Evolutionary conservation across 2,113 vertebrate genomes (phyloP).

Genomic region (Nannospalax galili): DNA sequence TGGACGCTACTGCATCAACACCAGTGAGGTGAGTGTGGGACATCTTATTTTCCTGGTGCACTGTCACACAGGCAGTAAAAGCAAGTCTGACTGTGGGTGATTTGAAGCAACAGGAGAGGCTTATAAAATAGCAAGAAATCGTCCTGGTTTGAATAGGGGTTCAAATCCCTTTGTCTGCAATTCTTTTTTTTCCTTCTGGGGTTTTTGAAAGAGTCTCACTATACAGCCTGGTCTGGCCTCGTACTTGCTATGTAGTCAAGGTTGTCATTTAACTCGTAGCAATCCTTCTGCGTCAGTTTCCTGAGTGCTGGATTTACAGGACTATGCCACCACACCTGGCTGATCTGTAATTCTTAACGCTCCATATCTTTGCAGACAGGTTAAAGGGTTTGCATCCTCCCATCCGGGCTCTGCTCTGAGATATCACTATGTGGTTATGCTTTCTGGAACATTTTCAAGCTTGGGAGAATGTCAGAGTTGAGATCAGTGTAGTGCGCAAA

Average conservation of each 20-base stretch:
- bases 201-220: not conserved
- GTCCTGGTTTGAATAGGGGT: not conserved
- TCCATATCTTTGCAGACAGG: not conserved
- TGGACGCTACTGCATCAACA: rapidly evolving
- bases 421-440: not conserved
- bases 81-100: not conserved
- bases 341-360: not conserved
- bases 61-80: not conserved
- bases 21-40: not conserved
- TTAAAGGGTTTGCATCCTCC: not conserved
- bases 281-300: not conserved
- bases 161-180: not conserved
- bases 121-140: not conserved
- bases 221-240: not conserved
- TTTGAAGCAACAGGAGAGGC: not conserved
- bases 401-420: not conserved
- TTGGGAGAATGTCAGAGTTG: not conserved
- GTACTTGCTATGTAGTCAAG: not conserved
- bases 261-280: not conserved
- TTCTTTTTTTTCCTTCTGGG: not conserved
- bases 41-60: rapidly evolving
- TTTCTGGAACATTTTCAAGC: slow-evolving; percentile 4
- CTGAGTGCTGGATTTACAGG: not conserved
- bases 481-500: not conserved
- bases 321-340: not conserved